Evolutionary conservation across 2,888 invertebrate genomes (phyloP).

Genomic region (Megalurothrips usitatus): DNA sequence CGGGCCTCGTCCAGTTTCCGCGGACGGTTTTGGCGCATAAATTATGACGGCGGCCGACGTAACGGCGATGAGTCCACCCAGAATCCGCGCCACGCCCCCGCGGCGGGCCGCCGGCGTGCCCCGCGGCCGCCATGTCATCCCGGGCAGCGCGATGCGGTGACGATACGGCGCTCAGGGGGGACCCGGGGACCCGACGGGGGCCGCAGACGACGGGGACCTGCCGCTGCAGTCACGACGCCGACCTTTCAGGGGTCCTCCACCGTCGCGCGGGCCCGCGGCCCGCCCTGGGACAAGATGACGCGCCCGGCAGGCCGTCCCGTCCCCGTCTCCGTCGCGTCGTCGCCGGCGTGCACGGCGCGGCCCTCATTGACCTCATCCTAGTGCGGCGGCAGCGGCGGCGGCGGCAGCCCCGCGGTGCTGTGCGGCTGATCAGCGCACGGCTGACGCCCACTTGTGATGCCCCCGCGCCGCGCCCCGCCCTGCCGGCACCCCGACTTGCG

Average conservation of each 20-base stretch:
- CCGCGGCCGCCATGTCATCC: background rate
- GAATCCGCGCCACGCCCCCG: background rate
- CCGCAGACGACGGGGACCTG: background rate
- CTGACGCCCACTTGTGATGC: too few species aligned
- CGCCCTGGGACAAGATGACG: background rate
- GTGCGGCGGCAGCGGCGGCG: background rate
- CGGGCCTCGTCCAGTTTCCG: background rate
- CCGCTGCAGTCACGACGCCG: background rate
- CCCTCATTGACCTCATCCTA: background rate
- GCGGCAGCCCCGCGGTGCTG: background rate
- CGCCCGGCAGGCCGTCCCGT: background rate
- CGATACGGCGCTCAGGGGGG: background rate
- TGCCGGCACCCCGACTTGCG: too few species aligned
- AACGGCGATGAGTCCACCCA: background rate
- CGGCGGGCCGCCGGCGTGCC: background rate
- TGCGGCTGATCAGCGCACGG: too few species aligned
- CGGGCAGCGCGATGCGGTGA: background rate
- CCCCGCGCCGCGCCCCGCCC: too few species aligned
- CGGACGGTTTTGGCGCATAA: background rate
- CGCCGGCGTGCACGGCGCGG: background rate
- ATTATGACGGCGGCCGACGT: background rate
- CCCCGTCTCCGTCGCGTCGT: too few species aligned
- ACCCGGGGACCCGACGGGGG: too few species aligned
- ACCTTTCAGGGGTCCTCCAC: background rate
- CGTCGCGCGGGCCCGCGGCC: background rate